phyloP scores from a whole-genome alignment of 2,797 vertebrate genomes.

The Mareca penelope region DNA sequence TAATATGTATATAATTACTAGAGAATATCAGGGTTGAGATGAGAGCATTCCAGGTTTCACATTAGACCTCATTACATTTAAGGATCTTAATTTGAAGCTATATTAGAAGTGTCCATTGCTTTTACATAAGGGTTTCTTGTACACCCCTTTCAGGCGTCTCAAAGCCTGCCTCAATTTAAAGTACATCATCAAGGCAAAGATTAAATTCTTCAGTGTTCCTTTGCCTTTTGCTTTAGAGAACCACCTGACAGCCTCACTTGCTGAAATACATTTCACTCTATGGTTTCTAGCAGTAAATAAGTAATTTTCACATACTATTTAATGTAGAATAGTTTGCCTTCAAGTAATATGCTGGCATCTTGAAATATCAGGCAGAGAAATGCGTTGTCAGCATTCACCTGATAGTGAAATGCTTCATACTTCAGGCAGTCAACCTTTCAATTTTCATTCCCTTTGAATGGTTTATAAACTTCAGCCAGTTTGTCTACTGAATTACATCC shows the following conservation, averaged over 20 bases:
- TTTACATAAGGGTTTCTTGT: neutral
- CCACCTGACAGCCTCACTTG: neutral
- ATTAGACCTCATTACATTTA: neutral
- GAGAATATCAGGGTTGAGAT: neutral
- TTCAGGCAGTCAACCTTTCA: neutral
- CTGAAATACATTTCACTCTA: neutral
- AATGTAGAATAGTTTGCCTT: neutral
- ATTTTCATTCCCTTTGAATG: neutral
- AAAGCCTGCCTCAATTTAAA: neutral
- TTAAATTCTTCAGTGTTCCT: neutral
- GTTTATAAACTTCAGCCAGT: neutral
- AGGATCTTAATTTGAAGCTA: neutral
- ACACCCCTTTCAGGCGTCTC: neutral
- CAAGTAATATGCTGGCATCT: neutral
- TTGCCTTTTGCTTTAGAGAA: neutral
- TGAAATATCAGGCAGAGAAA: neutral
- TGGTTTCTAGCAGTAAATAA: neutral
- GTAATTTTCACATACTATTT: neutral
- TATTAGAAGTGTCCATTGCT: neutral
- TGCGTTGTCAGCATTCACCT: neutral
- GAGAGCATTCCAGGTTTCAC: neutral
- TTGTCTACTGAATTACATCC: neutral
- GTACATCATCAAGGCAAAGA: neutral
- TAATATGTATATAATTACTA: neutral
- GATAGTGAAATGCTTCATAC: neutral